Percentiles rank a stretch among this genome's conserved stretches.
Conservation (phyloP, 1,140 invertebrate genomes). For the Cyclina sinensis region DNA sequence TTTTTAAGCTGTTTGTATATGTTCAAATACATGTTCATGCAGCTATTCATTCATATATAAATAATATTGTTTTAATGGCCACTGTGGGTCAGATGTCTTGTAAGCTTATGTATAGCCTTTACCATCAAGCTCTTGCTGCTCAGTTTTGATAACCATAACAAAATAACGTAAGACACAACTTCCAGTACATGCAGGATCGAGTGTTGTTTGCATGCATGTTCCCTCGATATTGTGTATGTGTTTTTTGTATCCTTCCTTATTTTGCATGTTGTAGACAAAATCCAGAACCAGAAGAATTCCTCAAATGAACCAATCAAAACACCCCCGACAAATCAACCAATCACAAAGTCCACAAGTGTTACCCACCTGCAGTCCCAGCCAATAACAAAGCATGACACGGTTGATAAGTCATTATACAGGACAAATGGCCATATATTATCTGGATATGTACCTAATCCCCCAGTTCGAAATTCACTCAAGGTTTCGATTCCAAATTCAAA, state of each 20-base stretch:
- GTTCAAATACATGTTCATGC: too few relatives aligned
- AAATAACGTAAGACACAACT: too few relatives aligned
- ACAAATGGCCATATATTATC: slow-evolving; percentile 48
- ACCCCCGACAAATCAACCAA: slow-evolving; percentile 61
- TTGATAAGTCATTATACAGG: slow-evolving; percentile 22
- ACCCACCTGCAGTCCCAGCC: slow-evolving; percentile 60
- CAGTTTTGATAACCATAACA: too few relatives aligned
- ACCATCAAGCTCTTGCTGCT: too few relatives aligned
- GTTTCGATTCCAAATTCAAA: slow-evolving; percentile 63
- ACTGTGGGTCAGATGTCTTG: too few relatives aligned
- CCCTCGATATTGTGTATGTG: not conserved
- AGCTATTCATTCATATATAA: too few relatives aligned
- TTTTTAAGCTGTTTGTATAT: too few relatives aligned
- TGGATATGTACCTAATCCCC: slow-evolving; percentile 65
- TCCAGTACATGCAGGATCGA: not conserved
- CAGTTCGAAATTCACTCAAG: slow-evolving; percentile 63
- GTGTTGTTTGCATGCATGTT: slow-evolving; percentile 14
- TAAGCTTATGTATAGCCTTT: too few relatives aligned
- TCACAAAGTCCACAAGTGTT: slow-evolving; percentile 63
- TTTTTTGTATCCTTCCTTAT: slow-evolving; percentile 22
- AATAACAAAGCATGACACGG: slow-evolving; percentile 56
- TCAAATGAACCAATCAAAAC: slow-evolving; percentile 69
- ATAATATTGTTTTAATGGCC: too few relatives aligned
- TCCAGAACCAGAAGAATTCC: slow-evolving; percentile 58
- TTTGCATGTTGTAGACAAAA: slow-evolving; percentile 71